Evolutionary conservation across 1,140 invertebrate genomes (phyloP), one percentile per base, ranked within the genome.

Genomic region (Yoshiicerus persimilis): DNA sequence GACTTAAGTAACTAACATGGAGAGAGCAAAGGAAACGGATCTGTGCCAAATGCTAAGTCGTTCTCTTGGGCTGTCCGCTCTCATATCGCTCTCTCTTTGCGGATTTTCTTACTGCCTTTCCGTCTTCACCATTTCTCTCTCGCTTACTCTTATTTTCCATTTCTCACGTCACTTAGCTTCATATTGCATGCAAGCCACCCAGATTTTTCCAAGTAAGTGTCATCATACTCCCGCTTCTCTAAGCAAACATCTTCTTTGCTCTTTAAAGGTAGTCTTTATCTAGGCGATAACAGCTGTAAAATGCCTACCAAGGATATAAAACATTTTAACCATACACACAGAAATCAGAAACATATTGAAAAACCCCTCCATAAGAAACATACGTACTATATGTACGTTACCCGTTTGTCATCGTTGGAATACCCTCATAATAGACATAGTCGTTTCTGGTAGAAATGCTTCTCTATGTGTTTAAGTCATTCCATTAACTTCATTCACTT

Each of bases 1-100:
- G 66, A 75, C 66, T 75, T 80, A 80, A 80, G 75, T 80, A 80
- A 36, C 75, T 36, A 66, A 66, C 62, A 23, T 20, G 32, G 75
- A 4, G 34, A 80, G 38, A 80, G 75, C 75, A 36, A 38, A 80
- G n/a, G 75, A 80, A 80, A 80, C 75, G 75, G 75, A 80, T 80
- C 75, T 80, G 75, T 80, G 75, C 75, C 75, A 80, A 80, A 80
- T 80, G 30, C 27, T 75, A 75, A 75, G 66, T 30, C 75, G 75
- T 9, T 80, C 75, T 80, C 32, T 36, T 80, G 11, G 13, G 32
- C 34, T 23, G 30, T 77, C 32, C 23, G 11, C 25, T 66, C 30
- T 36, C 75, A 38, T 80, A 80, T 80, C 75, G 23, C 10, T 80
- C 75, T 38, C 75, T 80, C 75, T n/a, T 70, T n/a, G n/a, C 30